Evolutionary conservation across 2,113 vertebrate genomes (phyloP), one percentile per base, ranked within the genome.

Genomic region (Tamias sibiricus): DNA sequence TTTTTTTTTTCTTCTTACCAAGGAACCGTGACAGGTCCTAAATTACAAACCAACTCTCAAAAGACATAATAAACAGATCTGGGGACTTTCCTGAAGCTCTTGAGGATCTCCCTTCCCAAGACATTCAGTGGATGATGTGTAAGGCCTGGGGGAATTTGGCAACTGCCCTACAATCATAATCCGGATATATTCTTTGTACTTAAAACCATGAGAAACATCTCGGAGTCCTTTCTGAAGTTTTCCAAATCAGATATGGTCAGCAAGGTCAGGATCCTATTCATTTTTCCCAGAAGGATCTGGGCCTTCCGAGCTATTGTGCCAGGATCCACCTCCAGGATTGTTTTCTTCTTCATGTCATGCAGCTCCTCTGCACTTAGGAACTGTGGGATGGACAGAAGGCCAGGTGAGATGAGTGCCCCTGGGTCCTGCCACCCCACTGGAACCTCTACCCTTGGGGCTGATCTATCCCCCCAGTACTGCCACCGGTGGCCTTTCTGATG

Each of bases 201-300:
- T 1, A 6, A 11, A 2, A 8, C 4, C 3, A 0, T 2, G 16
- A 71, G 72, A 0, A 22, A 30, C 4, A 1, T 17, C 9, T 6
- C 22, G 92, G 22, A 0, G 1, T 2, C 5, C 4, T 37, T 1
- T 8, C 4, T 26, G 80, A 98, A 97, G 57, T 2, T 13, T 72
- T 95, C 90, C 94, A 98, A 26, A 1, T 95, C 96, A 9, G 20
- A 4, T 4, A 52, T 1, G 11, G 91, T 81, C 87, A 94, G 44
- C 26, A 62, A 2, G 9, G 54, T 68, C 66, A 97, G 79, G 22
- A 76, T 28, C 44, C 8, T 47, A 0, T n/a, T 95, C 59, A 98
- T 97, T 66, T 97, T 94, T 2, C 83, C 75, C 32, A 97, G 94
- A 49, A 98, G 97, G 80, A 62, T 10, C 44, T 89, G 94, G 24